phyloP scores from a whole-genome alignment of 1,140 invertebrate species.

The Holotrichia oblita region DNA sequence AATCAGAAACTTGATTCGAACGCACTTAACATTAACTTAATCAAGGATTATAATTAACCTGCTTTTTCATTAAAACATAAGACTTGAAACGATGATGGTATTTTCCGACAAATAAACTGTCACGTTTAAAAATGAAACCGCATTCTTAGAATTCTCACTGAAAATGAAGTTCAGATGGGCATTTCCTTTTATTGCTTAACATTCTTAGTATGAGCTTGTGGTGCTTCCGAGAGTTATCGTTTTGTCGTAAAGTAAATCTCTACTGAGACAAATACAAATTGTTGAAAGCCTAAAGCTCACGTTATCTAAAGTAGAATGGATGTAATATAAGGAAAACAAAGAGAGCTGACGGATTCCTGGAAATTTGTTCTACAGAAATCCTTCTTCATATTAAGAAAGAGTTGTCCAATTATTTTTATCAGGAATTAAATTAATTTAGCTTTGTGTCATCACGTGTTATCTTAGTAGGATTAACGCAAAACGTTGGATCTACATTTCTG shows the following conservation, averaged over 20 bases:
- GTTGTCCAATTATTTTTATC: background rate
- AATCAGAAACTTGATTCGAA: too few species aligned
- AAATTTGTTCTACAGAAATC: background rate
- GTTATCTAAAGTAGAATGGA: background rate
- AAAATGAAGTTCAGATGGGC: background rate
- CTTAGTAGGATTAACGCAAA: too few species aligned
- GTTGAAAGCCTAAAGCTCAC: background rate
- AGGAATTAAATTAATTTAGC: background rate
- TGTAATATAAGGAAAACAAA: background rate
- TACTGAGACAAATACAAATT: background rate
- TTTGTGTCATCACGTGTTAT: background rate
- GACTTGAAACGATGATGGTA: too few species aligned
- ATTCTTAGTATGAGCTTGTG: background rate
- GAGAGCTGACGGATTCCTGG: background rate
- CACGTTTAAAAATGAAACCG: too few species aligned
- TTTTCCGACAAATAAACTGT: too few species aligned
- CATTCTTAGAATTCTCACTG: too few species aligned
- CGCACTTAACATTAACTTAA: too few species aligned
- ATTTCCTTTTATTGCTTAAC: background rate
- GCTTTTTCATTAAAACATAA: too few species aligned
- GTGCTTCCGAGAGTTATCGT: background rate
- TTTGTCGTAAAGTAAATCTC: constrained; percentile 7
- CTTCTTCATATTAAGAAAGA: background rate
- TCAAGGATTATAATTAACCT: too few species aligned
- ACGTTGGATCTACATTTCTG: too few species aligned